Base-by-base conservation (phyloP, 2,797 vertebrate species). In the Galagoides demidoff region DNA sequence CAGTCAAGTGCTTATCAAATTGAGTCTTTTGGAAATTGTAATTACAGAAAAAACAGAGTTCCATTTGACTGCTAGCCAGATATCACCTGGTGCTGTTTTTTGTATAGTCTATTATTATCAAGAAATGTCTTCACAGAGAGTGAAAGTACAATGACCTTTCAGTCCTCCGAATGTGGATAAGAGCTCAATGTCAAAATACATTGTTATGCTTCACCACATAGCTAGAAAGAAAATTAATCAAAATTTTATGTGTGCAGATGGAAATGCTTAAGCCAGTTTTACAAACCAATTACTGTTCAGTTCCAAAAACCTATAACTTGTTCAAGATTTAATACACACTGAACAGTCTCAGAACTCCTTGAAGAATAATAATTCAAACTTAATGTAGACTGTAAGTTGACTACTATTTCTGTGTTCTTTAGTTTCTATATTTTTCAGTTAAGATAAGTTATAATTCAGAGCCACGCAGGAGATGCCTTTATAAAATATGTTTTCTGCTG, bases 201-300 rank as follows among this genome's bases (percentile, higher is more conserved):
- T 96, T 79, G 68, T 66, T 94, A 86, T 92, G 89, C 95, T 61
- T 96, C 70, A 66, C 89, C 61, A 90, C 95, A 95, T 90, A 90
- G 78, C 94, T 89, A 64, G 81, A 94, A 95, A 96, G 86, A 95
- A 96, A 94, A 96, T 94, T 94, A 95, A 94, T 98, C 95, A 96
- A 88, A 96, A 95, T 96, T 95, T 96, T 96, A 85, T 97, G 64
- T 92, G 92, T 97, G 92, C 88, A 97, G 96, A 97, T 97, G 89
- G 96, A 96, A 97, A 95, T 93, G 93, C 90, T 96, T 96, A 95
- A 98, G 95, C 74, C 77, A 87, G 78, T 96, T 97, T 97, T 96
- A 98, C 95, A 97, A 97, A 97, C 97, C 95, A 98, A 98, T 97
- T 86, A 96, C 70, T 89, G 83, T 90, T 96, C 27, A 25, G 78